phyloP scores from a whole-genome alignment of 1,140 invertebrate genomes.

The Danaus plexippus region DNA sequence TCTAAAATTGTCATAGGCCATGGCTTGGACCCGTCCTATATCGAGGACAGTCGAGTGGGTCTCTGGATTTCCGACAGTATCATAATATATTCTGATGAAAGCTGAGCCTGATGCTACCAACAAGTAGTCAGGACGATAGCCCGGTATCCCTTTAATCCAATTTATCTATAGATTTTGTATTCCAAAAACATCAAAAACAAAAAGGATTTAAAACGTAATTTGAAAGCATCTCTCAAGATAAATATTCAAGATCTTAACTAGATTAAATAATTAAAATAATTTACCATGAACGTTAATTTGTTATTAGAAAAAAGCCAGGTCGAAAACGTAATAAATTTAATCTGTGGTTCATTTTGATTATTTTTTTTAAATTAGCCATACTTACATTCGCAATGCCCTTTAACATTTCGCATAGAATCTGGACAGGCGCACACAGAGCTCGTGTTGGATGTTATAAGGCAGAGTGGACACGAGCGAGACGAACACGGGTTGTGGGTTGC shows the following conservation, averaged over 20 bases:
- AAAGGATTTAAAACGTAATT: too few relatives aligned
- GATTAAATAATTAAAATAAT: too few relatives aligned
- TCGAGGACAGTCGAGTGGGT: slow-evolving; percentile 37
- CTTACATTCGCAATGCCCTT: slow-evolving; percentile 32
- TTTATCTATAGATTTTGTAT: too few relatives aligned
- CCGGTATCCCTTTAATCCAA: slow-evolving; percentile 13
- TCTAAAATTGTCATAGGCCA: slow-evolving; percentile 61
- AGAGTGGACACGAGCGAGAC: slow-evolving; percentile 80
- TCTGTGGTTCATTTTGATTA: too few relatives aligned
- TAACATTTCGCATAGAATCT: slow-evolving; percentile 74
- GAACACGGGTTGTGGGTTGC: slow-evolving; percentile 79
- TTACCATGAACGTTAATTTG: too few relatives aligned
- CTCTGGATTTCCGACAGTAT: slow-evolving; percentile 45
- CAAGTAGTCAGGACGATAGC: slow-evolving; percentile 39
- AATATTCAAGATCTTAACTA: too few relatives aligned
- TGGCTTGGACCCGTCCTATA: slow-evolving; percentile 46
- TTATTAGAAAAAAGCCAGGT: too few relatives aligned
- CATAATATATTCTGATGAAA: slow-evolving; percentile 42
- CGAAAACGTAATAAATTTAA: too few relatives aligned
- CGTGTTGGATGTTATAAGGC: slow-evolving; percentile 77
- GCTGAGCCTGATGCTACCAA: slow-evolving; percentile 35
- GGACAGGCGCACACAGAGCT: slow-evolving; percentile 85
- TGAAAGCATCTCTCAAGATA: too few relatives aligned
- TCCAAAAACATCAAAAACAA: too few relatives aligned
- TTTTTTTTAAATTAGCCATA: slow-evolving; percentile 6